Percentiles rank a stretch among this genome's conserved stretches.
These are phyloP conservation scores for Drosophila leonis DNA, from an alignment of 2,888 invertebrate species.

Conservation along the genomic window DNA sequence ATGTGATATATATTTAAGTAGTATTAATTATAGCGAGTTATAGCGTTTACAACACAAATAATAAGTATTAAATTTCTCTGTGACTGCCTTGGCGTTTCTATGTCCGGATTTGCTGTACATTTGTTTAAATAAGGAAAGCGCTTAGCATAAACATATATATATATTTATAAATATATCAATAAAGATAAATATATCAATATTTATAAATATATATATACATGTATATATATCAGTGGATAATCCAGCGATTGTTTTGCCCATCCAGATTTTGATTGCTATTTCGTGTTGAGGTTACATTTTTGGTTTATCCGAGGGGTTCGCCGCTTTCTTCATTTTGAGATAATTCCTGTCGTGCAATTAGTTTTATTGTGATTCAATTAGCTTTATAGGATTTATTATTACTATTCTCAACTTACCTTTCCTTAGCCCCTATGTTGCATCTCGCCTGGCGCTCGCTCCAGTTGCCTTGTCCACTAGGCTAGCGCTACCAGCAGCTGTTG, in stretches of 20 bases:
- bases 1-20: slow-evolving; percentile 34
- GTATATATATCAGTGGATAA: slow-evolving; percentile 7
- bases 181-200: neutral
- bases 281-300: slow-evolving; percentile 23
- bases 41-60: slow-evolving; percentile 52
- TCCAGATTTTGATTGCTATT: slow-evolving; percentile 19
- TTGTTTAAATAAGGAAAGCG: slow-evolving; percentile 35
- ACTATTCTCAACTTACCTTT: slow-evolving; percentile 4
- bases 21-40: slow-evolving; percentile 54
- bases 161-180: neutral
- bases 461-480: slow-evolving; percentile 42
- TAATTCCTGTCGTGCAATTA: neutral
- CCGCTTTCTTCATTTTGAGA: slow-evolving; percentile 3
- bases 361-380: too few species aligned
- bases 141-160: slow-evolving; percentile 1
- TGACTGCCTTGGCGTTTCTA: slow-evolving; percentile 28
- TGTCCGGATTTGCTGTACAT: slow-evolving; percentile 26
- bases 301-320: slow-evolving; percentile 3
- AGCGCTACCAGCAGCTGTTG: slow-evolving; percentile 16
- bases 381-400: neutral
- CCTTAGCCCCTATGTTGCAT: slow-evolving; percentile 42
- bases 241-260: slow-evolving; percentile 10
- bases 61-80: slow-evolving; percentile 44
- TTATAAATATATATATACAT: neutral
- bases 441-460: slow-evolving; percentile 46